A percentile compares a stretch with the other conserved stretches of the same genome.
These are phyloP conservation scores for Pedicia rivosa DNA, from an alignment of 2,888 invertebrate genomes.

Conservation along the genomic window DNA sequence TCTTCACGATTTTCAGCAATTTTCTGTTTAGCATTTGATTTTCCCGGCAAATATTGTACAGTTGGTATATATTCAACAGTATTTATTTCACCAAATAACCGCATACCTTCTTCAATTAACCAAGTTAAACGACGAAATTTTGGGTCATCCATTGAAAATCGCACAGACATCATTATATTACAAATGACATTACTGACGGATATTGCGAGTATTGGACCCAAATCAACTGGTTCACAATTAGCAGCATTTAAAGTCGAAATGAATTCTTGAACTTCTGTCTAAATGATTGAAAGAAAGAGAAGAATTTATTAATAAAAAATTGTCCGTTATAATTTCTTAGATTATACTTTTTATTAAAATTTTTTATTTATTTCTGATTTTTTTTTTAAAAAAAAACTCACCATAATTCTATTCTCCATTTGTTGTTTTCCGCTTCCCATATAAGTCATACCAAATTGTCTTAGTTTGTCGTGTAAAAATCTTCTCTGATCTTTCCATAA, in stretches of 20 bases:
- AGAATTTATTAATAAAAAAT: background rate
- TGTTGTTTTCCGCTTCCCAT: conserved; percentile 62
- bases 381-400: conserved; percentile 32
- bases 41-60: conserved; percentile 47
- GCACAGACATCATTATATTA: conserved; percentile 75
- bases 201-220: conserved; percentile 60
- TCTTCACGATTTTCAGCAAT: conserved; percentile 58
- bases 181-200: conserved; percentile 84
- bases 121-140: conserved; percentile 65
- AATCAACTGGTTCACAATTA: conserved; percentile 51
- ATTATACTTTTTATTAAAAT: background rate
- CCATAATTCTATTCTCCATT: conserved; percentile 76
- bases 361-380: background rate
- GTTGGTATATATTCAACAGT: conserved; percentile 73
- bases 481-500: conserved; percentile 82
- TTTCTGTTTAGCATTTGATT: conserved; percentile 42
- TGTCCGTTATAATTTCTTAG: background rate
- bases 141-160: conserved; percentile 62
- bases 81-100: conserved; percentile 66
- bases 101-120: conserved; percentile 85
- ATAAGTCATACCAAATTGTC: conserved; percentile 78
- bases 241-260: conserved; percentile 45
- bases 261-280: conserved; percentile 64
- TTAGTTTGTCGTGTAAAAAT: conserved; percentile 71
- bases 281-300: conserved; percentile 12